phyloP scores from a whole-genome alignment of 2,888 invertebrate genomes.

The Diabrotica balteata region DNA sequence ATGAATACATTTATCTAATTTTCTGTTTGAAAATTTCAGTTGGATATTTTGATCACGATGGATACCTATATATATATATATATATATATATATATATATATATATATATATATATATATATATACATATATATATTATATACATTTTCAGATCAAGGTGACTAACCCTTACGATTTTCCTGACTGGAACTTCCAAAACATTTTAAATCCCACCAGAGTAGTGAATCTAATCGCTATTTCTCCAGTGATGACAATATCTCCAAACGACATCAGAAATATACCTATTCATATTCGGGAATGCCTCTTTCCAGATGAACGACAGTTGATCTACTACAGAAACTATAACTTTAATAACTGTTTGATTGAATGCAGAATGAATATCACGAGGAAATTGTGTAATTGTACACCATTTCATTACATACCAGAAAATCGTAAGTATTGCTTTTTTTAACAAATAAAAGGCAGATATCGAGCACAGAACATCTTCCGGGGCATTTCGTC shows the following conservation, averaged over 20 bases:
- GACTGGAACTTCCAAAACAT: slow-evolving; percentile 69
- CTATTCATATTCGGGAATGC: slow-evolving; percentile 65
- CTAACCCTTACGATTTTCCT: slow-evolving; percentile 70
- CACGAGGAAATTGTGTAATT: slow-evolving; percentile 64
- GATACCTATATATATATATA: too few species aligned
- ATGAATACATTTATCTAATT: too few species aligned
- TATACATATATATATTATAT: too few species aligned
- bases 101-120: too few species aligned
- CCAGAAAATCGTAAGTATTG: slow-evolving; percentile 54
- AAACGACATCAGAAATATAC: slow-evolving; percentile 62
- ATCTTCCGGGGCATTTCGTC: too few species aligned
- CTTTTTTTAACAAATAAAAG: too few species aligned
- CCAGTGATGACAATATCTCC: slow-evolving; percentile 73
- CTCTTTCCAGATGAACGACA: slow-evolving; percentile 66
- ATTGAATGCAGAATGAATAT: slow-evolving; percentile 64
- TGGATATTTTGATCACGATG: too few species aligned
- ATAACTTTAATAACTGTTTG: slow-evolving; percentile 73
- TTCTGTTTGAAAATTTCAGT: too few species aligned
- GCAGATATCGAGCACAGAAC: too few species aligned
- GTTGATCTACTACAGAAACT: slow-evolving; percentile 57
- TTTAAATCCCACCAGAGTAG: slow-evolving; percentile 65
- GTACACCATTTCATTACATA: slow-evolving; percentile 67
- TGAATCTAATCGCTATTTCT: slow-evolving; percentile 69
- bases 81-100: too few species aligned
- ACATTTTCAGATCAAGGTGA: slow-evolving; percentile 65